Evolutionary conservation across 2,113 vertebrate species (phyloP), one percentile per base, ranked within the genome.

Genomic region (Lagopus leucura): DNA sequence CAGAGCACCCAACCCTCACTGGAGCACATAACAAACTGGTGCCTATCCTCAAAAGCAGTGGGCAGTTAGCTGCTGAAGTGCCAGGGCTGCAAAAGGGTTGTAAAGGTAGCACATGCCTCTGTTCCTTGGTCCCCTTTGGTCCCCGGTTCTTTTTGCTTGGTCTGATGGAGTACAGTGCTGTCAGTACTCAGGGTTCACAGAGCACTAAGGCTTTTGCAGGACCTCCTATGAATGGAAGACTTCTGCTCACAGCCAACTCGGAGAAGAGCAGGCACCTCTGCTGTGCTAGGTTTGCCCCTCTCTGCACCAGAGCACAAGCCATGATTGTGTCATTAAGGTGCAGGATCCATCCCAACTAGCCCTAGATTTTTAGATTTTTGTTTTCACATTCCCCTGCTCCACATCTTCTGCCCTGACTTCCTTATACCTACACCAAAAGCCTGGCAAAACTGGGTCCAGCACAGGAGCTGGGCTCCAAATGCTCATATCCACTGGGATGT

Each of bases 401-500:
- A 1, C 34, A 11, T 9, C 45, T 74, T 88, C 24, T 38, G 21
- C 50, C n/a, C 69, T 71, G 25, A 64, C 52, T 34, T 71, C 38
- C 27, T 77, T 40, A 28, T 17, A 48, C 61, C 24, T 40, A 28
- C 52, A 45, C 5, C 24, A 47, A 50, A 28, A 70, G 9, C 21
- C 42, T 32, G 28, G 76, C 73, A 84, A n/a, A 10, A 0, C 64
- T 60, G 48, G 2, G 18, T 91, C 36, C 32, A 45, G 6, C 45
- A 21, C 9, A n/a, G 42, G 21, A 71, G 7, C 50, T 50, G 50
- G 11, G 4, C 3, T 67, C n/a, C 50, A 38, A 71, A 74, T 9
- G 50, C 25, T 43, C 64, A 43, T 43, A 84, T 18, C 18, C 0
- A 0, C 61, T n/a, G n/a, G n/a, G 32, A 11, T 28, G 11, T 5